Evolutionary conservation across 2,113 vertebrate species (phyloP).

Genomic region (Cacatua alba): DNA sequence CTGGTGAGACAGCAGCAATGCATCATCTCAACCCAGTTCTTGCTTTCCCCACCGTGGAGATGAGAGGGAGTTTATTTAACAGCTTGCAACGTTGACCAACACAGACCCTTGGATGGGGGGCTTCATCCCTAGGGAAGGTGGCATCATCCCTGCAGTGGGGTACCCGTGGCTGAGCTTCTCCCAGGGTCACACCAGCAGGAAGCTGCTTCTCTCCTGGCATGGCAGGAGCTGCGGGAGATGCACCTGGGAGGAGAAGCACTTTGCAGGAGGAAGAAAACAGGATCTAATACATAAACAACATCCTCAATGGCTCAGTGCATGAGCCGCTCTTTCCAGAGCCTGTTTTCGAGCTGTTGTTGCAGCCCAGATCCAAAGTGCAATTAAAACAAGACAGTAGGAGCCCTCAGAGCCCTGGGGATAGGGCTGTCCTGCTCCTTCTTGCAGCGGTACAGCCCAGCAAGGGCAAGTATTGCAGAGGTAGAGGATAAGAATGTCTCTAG

Average conservation of each 20-base stretch:
- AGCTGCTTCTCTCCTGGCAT: background rate
- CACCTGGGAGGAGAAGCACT: conserved; percentile 74
- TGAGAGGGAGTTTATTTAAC: background rate
- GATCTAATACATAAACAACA: conserved; percentile 82
- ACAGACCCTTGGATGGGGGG: background rate
- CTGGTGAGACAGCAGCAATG: rapidly evolving
- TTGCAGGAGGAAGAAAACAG: conserved; percentile 81
- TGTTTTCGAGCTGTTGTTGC: conserved; percentile 54
- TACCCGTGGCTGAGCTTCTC: background rate
- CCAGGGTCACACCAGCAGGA: conserved; percentile 28
- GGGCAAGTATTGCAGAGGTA: background rate
- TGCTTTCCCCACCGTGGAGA: rapidly evolving
- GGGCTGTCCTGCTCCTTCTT: background rate
- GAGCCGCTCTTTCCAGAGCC: conserved; percentile 64
- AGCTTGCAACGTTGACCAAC: rapidly evolving
- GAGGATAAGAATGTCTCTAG: background rate
- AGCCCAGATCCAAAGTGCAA: background rate
- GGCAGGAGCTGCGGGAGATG: conserved; percentile 61
- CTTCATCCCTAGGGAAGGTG: rapidly evolving
- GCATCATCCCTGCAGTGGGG: background rate
- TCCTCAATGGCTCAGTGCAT: conserved; percentile 70
- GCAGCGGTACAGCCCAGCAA: background rate
- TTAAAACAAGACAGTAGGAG: conserved; percentile 19
- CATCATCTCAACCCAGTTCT: rapidly evolving
- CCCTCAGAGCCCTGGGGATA: background rate